Evolutionary conservation across 2,888 invertebrate genomes (phyloP), one percentile per base, ranked within the genome.

Genomic region (Caenorhabditis sp.): DNA sequence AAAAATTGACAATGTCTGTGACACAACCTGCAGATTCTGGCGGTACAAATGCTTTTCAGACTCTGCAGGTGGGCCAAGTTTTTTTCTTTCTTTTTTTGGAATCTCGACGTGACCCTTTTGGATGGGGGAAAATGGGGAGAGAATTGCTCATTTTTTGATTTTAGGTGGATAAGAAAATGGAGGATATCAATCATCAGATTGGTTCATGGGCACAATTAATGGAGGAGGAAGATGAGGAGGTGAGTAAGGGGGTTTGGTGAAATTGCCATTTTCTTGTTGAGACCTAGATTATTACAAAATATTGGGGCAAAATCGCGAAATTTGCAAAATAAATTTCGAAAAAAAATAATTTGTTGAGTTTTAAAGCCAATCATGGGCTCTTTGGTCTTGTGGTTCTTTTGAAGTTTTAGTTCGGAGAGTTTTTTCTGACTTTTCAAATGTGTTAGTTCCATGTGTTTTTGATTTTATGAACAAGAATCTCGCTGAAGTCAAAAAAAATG

Each of bases 1-100:
- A 53, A 21, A 26, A 4, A 26, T 23, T 55, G 3, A 69, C 61
- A 53, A 73, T 73, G 73, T 73, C 73, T 68, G 73, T 73, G 50
- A 62, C 58, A 55, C 68, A 73, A 69, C 73, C 73, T 73, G 73
- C 73, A 73, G 73, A 69, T 55, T 68, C 73, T 65, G 73, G 67
- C 43, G 63, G 58, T 55, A 53, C 19, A 4, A 14, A n/a, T 26
- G 55, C 5, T 26, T 5, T 26, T 24, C 60, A 68, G 73, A 66
- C 17, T 73, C 73, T 73, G 73, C 73, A 73, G 73, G 73, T 73
- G 23, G 21, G 21, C 50, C 12, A 12, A 36, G 12, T 36, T 36
- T 36, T 5, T 8, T 8, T 36, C 36, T 8, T 36, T 36, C 12
- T 36, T 36, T 5, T 5, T 36, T 36, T 36, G 36, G 36, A 36